Percentiles rank a stretch among this genome's conserved stretches.
These are phyloP conservation scores for Nowickia ferox DNA, from an alignment of 2,888 invertebrate genomes.

Conservation along the genomic window DNA sequence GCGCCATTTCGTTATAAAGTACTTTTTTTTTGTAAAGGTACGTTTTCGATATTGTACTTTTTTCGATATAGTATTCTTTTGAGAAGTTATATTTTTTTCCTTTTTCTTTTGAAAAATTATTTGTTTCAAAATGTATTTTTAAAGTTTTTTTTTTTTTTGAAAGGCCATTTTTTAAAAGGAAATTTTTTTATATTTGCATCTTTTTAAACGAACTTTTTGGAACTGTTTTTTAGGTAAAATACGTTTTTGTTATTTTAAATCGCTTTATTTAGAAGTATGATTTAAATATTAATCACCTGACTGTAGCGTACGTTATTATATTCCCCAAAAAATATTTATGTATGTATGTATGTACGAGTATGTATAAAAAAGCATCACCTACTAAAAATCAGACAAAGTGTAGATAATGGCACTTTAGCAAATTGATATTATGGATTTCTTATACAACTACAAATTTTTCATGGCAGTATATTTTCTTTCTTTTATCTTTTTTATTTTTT, in stretches of 20 bases:
- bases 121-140: too few relatives aligned
- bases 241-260: too few relatives aligned
- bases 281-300: too few relatives aligned
- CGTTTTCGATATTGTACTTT: too few relatives aligned
- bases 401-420: constrained; percentile 49
- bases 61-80: too few relatives aligned
- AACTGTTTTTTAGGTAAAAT: too few relatives aligned
- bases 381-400: constrained; percentile 53
- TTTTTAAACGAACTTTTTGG: neutral
- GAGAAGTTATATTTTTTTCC: too few relatives aligned
- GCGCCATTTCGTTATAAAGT: too few relatives aligned
- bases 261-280: too few relatives aligned
- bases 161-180: too few relatives aligned
- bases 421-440: constrained; percentile 44
- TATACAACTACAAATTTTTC: constrained; percentile 26
- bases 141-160: neutral
- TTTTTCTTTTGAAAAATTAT: too few relatives aligned
- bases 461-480: constrained; percentile 8
- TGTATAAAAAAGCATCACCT: neutral
- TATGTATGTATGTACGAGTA: neutral
- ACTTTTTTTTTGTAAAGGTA: too few relatives aligned
- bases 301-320: neutral
- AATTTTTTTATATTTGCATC: neutral
- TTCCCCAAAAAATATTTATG: neutral
- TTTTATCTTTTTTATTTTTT: constrained; percentile 13